Evolutionary conservation across 2,888 invertebrate genomes (phyloP).

Genomic region (Platycheirus albimanus): DNA sequence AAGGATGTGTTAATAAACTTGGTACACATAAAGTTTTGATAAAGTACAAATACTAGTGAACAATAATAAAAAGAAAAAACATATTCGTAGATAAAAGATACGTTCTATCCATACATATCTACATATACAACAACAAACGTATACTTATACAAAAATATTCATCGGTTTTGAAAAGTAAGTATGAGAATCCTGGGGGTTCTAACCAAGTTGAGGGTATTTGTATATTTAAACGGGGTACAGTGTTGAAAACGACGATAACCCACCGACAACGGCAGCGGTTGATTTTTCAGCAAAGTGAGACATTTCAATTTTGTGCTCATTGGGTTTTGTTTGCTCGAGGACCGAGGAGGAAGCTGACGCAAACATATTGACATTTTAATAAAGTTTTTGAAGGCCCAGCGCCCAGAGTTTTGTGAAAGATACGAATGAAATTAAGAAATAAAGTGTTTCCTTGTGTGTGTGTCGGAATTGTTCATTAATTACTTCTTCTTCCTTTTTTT

Average conservation of each 20-base stretch:
- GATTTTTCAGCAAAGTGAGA: slow-evolving; percentile 45
- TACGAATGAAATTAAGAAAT: slow-evolving; percentile 10
- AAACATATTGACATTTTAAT: slow-evolving; percentile 30
- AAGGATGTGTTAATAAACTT: slow-evolving; percentile 62
- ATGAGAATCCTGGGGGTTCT: slow-evolving; percentile 10
- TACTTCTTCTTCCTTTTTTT: slow-evolving; percentile 18
- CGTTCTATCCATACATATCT: neutral
- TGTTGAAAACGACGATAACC: neutral
- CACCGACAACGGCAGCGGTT: slow-evolving; percentile 27
- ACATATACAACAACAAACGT: neutral
- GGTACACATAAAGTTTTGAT: slow-evolving; percentile 44
- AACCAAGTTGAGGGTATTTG: neutral
- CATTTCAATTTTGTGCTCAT: slow-evolving; percentile 54
- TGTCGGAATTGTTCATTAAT: slow-evolving; percentile 17
- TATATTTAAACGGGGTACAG: neutral
- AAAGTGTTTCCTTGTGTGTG: slow-evolving; percentile 32
- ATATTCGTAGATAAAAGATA: neutral
- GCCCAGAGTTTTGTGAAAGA: slow-evolving; percentile 13
- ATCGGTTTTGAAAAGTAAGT: slow-evolving; percentile 27
- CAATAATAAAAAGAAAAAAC: slow-evolving; percentile 15
- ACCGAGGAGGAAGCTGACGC: slow-evolving; percentile 16
- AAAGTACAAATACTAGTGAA: slow-evolving; percentile 33
- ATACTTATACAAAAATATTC: slow-evolving; percentile 3
- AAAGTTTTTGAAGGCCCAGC: slow-evolving; percentile 7
- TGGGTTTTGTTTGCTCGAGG: slow-evolving; percentile 27